Evolutionary conservation across 53 echinoderm and acorn worm genomes (phyloP).

Genomic region (Luidia sarsii): DNA sequence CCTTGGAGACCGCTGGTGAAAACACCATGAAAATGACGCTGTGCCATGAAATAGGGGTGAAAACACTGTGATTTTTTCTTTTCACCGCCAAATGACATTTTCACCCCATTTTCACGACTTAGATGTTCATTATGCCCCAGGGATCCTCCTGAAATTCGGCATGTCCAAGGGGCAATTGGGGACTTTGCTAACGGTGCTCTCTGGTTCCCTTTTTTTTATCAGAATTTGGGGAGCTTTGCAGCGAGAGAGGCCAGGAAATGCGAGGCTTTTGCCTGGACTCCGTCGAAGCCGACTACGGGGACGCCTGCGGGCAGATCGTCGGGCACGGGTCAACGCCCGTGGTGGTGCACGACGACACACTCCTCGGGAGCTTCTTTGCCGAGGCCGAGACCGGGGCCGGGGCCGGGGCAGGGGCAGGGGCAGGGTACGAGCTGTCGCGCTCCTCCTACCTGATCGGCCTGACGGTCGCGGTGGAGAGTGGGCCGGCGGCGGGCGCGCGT

Average conservation of each 20-base stretch:
- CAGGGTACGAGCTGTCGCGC: conserved; percentile 22
- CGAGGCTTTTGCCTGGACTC: conserved; percentile 71
- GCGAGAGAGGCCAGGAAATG: conserved; percentile 37
- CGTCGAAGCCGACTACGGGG: conserved; percentile 41
- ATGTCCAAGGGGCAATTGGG: too few relatives aligned
- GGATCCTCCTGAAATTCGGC: too few relatives aligned
- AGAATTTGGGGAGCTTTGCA: conserved; percentile 79
- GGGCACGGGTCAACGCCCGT: conserved; percentile 59
- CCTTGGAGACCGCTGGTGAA: too few relatives aligned
- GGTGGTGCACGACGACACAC: conserved; percentile 43
- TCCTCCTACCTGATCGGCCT: background rate
- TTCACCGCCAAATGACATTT: too few relatives aligned
- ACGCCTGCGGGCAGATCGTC: conserved; percentile 66
- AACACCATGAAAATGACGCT: too few relatives aligned
- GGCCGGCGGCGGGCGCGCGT: background rate
- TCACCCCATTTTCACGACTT: too few relatives aligned
- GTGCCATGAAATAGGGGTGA: too few relatives aligned
- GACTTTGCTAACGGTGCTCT: too few relatives aligned
- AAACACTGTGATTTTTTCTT: too few relatives aligned
- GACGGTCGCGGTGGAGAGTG: too few relatives aligned
- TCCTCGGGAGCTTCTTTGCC: background rate
- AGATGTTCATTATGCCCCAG: too few relatives aligned
- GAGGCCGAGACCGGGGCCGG: conserved; percentile 63
- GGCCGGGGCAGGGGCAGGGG: conserved; percentile 29
- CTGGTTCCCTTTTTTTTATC: background rate